Evolutionary conservation across 2,888 invertebrate species (phyloP).

Genomic region (Aquatica leii): DNA sequence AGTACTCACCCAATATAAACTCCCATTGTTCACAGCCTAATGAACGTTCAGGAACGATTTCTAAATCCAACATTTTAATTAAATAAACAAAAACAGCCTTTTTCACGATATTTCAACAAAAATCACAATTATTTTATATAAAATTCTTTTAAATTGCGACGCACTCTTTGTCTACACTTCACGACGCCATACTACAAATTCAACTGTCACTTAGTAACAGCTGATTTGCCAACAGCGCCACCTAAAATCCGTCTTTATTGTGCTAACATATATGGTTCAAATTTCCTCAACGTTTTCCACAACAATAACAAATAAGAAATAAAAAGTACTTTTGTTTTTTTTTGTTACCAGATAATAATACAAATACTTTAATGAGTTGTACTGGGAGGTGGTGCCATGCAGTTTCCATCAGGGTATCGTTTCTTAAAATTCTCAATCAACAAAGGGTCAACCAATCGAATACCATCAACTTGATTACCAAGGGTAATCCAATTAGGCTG

Average conservation of each 20-base stretch:
- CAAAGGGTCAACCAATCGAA: slow-evolving; percentile 90
- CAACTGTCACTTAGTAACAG: slow-evolving; percentile 57
- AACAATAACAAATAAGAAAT: slow-evolving; percentile 48
- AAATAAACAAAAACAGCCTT: slow-evolving; percentile 23
- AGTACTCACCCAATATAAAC: slow-evolving; percentile 88
- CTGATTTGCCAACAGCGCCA: slow-evolving; percentile 50
- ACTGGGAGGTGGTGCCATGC: slow-evolving; percentile 63
- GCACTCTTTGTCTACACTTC: slow-evolving; percentile 55
- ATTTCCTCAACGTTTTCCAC: slow-evolving; percentile 36
- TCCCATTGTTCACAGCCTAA: slow-evolving; percentile 98
- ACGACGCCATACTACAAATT: slow-evolving; percentile 56
- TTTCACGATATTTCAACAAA: slow-evolving; percentile 28
- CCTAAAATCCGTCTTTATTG: slow-evolving; percentile 35
- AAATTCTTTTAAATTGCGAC: slow-evolving; percentile 46
- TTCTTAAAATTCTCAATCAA: slow-evolving; percentile 89
- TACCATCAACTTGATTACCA: slow-evolving; percentile 97
- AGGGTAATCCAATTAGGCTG: slow-evolving; percentile 99
- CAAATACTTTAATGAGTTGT: slow-evolving; percentile 43
- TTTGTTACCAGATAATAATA: neutral
- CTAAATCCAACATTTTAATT: slow-evolving; percentile 89
- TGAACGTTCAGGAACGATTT: slow-evolving; percentile 94
- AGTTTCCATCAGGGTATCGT: slow-evolving; percentile 90
- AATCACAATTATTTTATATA: slow-evolving; percentile 41
- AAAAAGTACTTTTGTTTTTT: neutral
- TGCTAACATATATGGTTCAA: slow-evolving; percentile 28